Conservation (phyloP, 2,888 invertebrate species). For the Leptinotarsa haldemani region DNA sequence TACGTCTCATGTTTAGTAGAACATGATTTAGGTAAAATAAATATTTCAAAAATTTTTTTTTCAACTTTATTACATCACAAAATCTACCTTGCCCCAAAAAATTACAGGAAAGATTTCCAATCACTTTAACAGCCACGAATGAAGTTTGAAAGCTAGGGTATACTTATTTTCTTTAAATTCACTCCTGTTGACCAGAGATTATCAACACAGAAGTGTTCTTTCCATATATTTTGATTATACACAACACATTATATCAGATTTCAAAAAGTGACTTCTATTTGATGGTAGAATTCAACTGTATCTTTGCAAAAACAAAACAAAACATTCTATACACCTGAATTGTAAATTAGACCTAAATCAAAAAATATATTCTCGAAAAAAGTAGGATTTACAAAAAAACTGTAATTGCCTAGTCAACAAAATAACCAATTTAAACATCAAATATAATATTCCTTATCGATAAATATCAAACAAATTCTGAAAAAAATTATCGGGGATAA, state of each 20-base stretch:
- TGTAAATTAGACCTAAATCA: not conserved
- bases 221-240: not conserved
- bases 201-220: too few species aligned
- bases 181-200: too few species aligned
- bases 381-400: not conserved
- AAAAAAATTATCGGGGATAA: constrained; percentile 65
- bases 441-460: constrained; percentile 22
- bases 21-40: not conserved
- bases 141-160: not conserved
- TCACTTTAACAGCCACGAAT: not conserved
- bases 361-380: not conserved
- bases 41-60: not conserved
- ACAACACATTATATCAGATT: not conserved
- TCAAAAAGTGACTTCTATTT: constrained; percentile 1
- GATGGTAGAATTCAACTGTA: not conserved
- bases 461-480: constrained; percentile 9
- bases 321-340: not conserved
- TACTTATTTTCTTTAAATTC: too few species aligned
- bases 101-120: not conserved
- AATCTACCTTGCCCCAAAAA: not conserved
- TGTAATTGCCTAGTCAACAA: not conserved
- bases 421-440: constrained; percentile 9
- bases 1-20: not conserved
- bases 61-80: not conserved
- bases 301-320: not conserved